Percentiles rank a stretch among this genome's conserved stretches.
Conservation (phyloP, 2,888 invertebrate species). For the Smittia aterrima region DNA sequence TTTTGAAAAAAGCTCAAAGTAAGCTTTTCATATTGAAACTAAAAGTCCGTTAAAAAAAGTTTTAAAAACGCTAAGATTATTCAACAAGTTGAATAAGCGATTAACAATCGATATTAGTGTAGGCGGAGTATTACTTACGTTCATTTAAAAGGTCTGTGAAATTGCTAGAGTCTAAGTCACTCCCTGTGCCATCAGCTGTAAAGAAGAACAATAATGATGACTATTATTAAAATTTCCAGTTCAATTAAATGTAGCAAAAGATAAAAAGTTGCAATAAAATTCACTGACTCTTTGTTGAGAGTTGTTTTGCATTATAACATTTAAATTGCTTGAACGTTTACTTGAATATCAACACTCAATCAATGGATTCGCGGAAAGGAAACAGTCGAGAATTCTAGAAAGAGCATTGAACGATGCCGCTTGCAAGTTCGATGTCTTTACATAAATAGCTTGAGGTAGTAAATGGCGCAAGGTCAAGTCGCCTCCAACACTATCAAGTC, state of each 20-base stretch:
- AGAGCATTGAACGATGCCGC: neutral
- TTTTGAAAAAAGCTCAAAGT: too few relatives aligned
- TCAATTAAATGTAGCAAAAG: neutral
- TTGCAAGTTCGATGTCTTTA: neutral
- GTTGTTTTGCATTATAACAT: too few relatives aligned
- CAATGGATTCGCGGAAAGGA: neutral
- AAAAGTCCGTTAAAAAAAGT: too few relatives aligned
- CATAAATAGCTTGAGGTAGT: neutral
- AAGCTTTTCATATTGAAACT: too few relatives aligned
- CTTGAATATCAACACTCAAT: too few relatives aligned
- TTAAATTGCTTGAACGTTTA: neutral
- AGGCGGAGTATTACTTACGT: too few relatives aligned
- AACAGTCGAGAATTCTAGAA: neutral
- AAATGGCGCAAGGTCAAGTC: neutral
- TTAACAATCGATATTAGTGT: too few relatives aligned
- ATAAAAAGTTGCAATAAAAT: too few relatives aligned
- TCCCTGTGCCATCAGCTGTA: constrained; percentile 36
- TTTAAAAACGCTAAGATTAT: neutral
- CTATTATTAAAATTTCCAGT: neutral
- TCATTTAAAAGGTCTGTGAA: constrained; percentile 35
- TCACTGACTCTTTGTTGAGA: too few relatives aligned
- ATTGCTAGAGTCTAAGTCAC: constrained; percentile 35
- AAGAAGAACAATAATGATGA: neutral
- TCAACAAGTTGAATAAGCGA: too few relatives aligned
- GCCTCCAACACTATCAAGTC: neutral